Evolutionary conservation across 2,888 invertebrate genomes (phyloP).

Genomic region (Thera obeliscata): DNA sequence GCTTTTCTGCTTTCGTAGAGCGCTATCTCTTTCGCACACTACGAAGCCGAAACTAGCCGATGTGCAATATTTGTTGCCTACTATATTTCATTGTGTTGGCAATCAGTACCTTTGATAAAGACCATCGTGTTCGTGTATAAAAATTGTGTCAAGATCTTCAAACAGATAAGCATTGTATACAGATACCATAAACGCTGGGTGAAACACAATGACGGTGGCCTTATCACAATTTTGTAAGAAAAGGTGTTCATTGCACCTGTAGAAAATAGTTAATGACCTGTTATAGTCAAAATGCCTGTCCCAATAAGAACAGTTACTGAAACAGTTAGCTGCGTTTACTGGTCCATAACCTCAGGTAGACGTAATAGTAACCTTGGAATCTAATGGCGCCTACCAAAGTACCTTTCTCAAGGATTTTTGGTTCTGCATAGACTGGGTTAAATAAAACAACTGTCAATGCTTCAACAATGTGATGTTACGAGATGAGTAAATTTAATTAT

Average conservation of each 20-base stretch:
- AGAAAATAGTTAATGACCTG: slow-evolving; percentile 29
- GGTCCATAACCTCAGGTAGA: slow-evolving; percentile 31
- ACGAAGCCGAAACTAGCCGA: no score
- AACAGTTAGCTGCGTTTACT: slow-evolving; percentile 37
- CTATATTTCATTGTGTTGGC: not conserved
- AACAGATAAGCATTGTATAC: slow-evolving; percentile 64
- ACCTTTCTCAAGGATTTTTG: no score
- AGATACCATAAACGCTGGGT: slow-evolving; percentile 28
- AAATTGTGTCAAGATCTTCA: slow-evolving; percentile 78
- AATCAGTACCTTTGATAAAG: slow-evolving; percentile 7
- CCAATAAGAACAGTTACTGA: slow-evolving; percentile 32
- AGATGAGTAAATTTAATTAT: not conserved
- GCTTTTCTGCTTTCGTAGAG: no score
- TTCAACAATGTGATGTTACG: not conserved
- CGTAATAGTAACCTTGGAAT: slow-evolving; percentile 39
- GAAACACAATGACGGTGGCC: slow-evolving; percentile 24
- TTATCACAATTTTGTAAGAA: slow-evolving; percentile 30
- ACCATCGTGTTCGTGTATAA: slow-evolving; percentile 53
- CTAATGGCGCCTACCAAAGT: slow-evolving; percentile 21
- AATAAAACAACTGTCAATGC: not conserved
- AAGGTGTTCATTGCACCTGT: slow-evolving; percentile 19
- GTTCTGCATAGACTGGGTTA: not conserved
- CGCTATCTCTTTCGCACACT: no score
- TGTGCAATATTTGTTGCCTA: no score
- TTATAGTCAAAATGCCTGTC: slow-evolving; percentile 20